phyloP scores from a whole-genome alignment of 2,888 invertebrate genomes.

The Chymomyza procnemis region DNA sequence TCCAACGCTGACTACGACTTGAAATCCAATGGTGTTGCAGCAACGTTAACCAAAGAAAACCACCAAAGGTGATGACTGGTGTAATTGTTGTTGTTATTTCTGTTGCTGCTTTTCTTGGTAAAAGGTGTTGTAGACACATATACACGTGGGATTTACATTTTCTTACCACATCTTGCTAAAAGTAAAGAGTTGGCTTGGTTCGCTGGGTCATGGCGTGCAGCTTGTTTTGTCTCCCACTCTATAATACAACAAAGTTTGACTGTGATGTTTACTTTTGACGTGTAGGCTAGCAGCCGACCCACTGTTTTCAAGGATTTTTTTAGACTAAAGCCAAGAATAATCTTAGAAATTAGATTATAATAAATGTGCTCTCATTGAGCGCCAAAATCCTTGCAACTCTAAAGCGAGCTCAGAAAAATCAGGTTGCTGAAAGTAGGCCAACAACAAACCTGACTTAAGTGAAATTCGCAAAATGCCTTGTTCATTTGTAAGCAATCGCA shows the following conservation, averaged over 20 bases:
- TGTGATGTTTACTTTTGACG: constrained; percentile 43
- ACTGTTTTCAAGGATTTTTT: constrained; percentile 45
- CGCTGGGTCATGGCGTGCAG: neutral
- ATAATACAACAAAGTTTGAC: constrained; percentile 10
- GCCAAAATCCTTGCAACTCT: neutral
- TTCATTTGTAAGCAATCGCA: neutral
- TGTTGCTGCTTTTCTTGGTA: constrained; percentile 65
- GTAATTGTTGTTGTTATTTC: constrained; percentile 71
- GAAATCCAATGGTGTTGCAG: neutral
- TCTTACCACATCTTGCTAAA: constrained; percentile 39
- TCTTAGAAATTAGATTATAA: neutral
- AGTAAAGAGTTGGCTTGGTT: neutral
- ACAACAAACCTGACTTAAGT: constrained; percentile 17
- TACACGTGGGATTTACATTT: constrained; percentile 44
- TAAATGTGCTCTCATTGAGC: neutral
- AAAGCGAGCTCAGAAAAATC: neutral
- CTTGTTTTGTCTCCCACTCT: neutral
- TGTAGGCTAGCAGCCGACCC: constrained; percentile 2
- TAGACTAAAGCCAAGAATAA: neutral
- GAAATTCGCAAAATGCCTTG: constrained; percentile 38
- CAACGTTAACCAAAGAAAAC: constrained; percentile 35
- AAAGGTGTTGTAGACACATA: constrained; percentile 65
- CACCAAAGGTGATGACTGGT: constrained; percentile 73
- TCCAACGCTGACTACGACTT: neutral
- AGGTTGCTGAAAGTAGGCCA: neutral